These are phyloP conservation scores for Dendronephthya gigantea DNA, from an alignment of 64 coral and sea anemone species.

Conservation along the genomic window DNA sequence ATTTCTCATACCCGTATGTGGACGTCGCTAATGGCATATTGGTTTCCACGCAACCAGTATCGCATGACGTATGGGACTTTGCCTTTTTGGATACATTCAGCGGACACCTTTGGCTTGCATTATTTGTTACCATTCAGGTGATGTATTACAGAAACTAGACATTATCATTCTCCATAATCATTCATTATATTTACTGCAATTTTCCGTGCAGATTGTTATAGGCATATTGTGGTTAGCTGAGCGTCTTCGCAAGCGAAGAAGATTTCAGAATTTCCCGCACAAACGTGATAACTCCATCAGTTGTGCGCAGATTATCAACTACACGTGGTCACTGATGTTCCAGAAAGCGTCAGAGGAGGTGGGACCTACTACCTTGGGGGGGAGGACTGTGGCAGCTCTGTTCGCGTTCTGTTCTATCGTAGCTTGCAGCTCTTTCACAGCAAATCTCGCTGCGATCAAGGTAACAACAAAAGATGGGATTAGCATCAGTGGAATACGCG, in stretches of 20 bases:
- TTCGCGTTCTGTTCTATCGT: not conserved
- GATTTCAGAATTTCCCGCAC: not conserved
- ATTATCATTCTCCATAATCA: too few species aligned
- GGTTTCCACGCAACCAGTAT: not conserved
- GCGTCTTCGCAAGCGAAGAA: not conserved
- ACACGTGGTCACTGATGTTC: not conserved
- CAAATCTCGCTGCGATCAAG: not conserved
- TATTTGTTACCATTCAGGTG: not conserved
- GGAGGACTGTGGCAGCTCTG: not conserved
- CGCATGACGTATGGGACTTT: not conserved
- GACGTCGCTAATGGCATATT: not conserved
- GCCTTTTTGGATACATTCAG: not conserved
- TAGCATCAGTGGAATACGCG: slow-evolving; percentile 2
- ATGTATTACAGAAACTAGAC: too few species aligned
- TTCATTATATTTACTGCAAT: too few species aligned
- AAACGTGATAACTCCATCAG: not conserved
- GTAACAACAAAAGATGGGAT: not conserved
- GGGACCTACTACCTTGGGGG: not conserved
- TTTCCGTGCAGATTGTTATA: not conserved
- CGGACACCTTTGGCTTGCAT: not conserved
- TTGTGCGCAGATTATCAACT: not conserved
- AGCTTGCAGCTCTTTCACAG: not conserved
- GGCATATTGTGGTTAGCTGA: not conserved
- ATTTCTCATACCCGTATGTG: not conserved
- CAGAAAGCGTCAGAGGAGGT: not conserved